These are phyloP conservation scores for Calycopis cecrops DNA, from an alignment of 1,140 invertebrate genomes.

Conservation along the genomic window DNA sequence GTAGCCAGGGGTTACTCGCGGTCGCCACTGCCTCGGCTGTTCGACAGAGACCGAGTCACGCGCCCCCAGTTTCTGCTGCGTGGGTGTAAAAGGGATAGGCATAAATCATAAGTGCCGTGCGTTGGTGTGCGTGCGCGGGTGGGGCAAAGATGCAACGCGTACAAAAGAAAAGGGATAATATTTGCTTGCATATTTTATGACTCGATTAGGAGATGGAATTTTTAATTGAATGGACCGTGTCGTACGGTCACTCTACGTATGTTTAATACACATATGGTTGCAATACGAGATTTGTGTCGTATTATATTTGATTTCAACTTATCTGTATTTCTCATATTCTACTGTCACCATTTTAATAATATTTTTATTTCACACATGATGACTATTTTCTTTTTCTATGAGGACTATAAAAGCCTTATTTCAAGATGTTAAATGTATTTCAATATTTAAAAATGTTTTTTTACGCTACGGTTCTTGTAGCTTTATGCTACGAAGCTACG, in stretches of 20 bases:
- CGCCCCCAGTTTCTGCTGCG: slow-evolving; percentile 30
- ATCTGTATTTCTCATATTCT: too few relatives aligned
- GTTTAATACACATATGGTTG: slow-evolving; percentile 12
- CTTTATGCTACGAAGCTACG: slow-evolving; percentile 33
- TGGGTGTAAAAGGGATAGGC: slow-evolving; percentile 48
- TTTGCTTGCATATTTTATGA: slow-evolving; percentile 75
- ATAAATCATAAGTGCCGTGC: slow-evolving; percentile 61
- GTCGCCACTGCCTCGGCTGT: slow-evolving; percentile 59
- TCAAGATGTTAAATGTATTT: too few relatives aligned
- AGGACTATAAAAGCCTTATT: too few relatives aligned
- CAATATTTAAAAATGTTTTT: too few relatives aligned
- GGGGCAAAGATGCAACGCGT: slow-evolving; percentile 71
- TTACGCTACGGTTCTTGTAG: slow-evolving; percentile 22
- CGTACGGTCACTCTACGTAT: slow-evolving; percentile 55
- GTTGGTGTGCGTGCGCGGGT: slow-evolving; percentile 72
- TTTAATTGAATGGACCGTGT: slow-evolving; percentile 70
- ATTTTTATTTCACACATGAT: too few relatives aligned
- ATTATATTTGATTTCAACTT: too few relatives aligned
- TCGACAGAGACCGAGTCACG: slow-evolving; percentile 46
- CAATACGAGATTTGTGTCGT: too few relatives aligned
- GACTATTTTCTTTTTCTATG: too few relatives aligned
- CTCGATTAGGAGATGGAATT: slow-evolving; percentile 75
- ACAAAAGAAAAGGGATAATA: slow-evolving; percentile 74
- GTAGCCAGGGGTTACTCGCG: slow-evolving; percentile 71
- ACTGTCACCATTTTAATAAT: too few relatives aligned